Evolutionary conservation across 2,888 invertebrate genomes (phyloP).

Genomic region (Habrosyne pyritoides): DNA sequence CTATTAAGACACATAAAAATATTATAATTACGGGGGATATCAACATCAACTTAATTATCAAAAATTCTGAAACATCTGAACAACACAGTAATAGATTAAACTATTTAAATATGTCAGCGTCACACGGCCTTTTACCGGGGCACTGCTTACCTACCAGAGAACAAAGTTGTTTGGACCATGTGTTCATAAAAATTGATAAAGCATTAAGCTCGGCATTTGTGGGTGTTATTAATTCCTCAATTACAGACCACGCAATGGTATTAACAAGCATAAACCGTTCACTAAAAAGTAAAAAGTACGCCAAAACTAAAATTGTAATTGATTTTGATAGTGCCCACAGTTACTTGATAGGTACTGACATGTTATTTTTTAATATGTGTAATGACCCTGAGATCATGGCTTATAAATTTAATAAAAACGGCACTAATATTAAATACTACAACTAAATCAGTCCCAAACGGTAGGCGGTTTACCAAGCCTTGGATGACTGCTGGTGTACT

Average conservation of each 20-base stretch:
- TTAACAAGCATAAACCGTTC: constrained; percentile 9
- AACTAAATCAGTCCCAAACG: constrained; percentile 4
- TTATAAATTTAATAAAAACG: constrained; percentile 4
- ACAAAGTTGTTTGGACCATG: constrained; percentile 26
- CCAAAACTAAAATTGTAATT: constrained; percentile 10
- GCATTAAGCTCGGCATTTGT: constrained; percentile 9
- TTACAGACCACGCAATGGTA: constrained; percentile 17
- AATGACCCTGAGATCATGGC: constrained; percentile 6
- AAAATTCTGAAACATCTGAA: constrained; percentile 14
- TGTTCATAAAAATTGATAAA: constrained; percentile 20
- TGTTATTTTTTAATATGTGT: neutral
- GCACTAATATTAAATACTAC: constrained; percentile 7
- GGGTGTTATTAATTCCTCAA: constrained; percentile 15
- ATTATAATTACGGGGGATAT: constrained; percentile 31
- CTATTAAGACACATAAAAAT: constrained; percentile 15
- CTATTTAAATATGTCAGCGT: constrained; percentile 25
- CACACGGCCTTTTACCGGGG: constrained; percentile 27
- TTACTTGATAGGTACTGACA: neutral
- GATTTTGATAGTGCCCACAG: constrained; percentile 11
- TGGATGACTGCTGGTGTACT: constrained; percentile 16
- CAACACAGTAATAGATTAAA: constrained; percentile 22
- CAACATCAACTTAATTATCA: constrained; percentile 28
- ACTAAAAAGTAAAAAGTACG: neutral
- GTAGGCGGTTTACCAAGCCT: constrained; percentile 12
- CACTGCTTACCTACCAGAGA: constrained; percentile 28